Evolutionary conservation across 2,888 invertebrate genomes (phyloP).

Genomic region (Nyleta sp.): DNA sequence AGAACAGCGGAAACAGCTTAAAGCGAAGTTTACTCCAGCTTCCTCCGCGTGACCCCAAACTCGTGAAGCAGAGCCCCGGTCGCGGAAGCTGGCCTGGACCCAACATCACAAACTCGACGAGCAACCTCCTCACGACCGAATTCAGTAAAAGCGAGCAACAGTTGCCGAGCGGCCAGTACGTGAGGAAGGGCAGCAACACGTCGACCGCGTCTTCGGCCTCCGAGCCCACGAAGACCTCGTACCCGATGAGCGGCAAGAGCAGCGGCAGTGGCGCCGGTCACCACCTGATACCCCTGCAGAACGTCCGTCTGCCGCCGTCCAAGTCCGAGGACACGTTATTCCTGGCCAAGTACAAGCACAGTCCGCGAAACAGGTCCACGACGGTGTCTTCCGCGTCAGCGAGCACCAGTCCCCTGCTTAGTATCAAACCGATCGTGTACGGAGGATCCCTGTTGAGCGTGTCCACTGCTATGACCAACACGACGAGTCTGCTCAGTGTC

Average conservation of each 20-base stretch:
- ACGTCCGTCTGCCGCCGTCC: constrained; percentile 87
- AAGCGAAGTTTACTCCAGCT: constrained; percentile 86
- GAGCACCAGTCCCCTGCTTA: constrained; percentile 88
- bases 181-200: constrained; percentile 76
- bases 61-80: constrained; percentile 89
- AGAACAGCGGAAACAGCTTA: constrained; percentile 81
- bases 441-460: constrained; percentile 87
- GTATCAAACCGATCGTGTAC: constrained; percentile 85
- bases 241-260: constrained; percentile 68
- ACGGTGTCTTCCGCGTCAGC: constrained; percentile 86
- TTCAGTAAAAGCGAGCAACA: constrained; percentile 94
- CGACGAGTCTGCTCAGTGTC: constrained; percentile 75
- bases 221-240: constrained; percentile 71
- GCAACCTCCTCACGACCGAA: constrained; percentile 85
- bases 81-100: constrained; percentile 95
- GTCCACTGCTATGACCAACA: constrained; percentile 83
- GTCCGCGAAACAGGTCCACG: constrained; percentile 84
- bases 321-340: constrained; percentile 91
- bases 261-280: constrained; percentile 58
- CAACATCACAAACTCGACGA: constrained; percentile 85
- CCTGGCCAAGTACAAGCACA: constrained; percentile 81
- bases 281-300: constrained; percentile 64
- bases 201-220: constrained; percentile 75
- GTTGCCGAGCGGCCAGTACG: constrained; percentile 79
- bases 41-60: constrained; percentile 89